These are phyloP conservation scores for Labeo catla DNA, from an alignment of 2,113 vertebrate genomes.

Conservation along the genomic window DNA sequence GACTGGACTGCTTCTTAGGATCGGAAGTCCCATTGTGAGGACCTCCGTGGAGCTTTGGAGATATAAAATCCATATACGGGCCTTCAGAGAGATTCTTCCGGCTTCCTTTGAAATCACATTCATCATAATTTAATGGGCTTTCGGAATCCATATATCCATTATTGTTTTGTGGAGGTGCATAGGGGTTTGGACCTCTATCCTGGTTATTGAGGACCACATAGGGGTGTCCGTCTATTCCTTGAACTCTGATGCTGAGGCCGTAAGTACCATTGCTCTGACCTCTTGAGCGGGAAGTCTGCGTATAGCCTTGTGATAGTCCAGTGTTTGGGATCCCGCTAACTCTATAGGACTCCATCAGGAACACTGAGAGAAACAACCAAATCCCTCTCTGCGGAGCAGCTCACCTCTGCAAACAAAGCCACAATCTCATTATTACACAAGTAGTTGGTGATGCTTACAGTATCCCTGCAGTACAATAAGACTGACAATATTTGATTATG, in stretches of 20 bases:
- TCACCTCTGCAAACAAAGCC: conserved; percentile 69
- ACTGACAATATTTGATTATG: no score
- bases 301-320: conserved; percentile 75
- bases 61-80: conserved; percentile 77
- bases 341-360: conserved; percentile 88
- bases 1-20: conserved; percentile 67
- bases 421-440: conserved; percentile 63
- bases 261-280: conserved; percentile 82
- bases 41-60: conserved; percentile 65
- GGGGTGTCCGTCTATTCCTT: conserved; percentile 95
- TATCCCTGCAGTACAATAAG: conserved; percentile 44
- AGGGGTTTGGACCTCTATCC: conserved; percentile 77
- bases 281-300: conserved; percentile 67
- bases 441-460: conserved; percentile 52
- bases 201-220: conserved; percentile 96
- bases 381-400: conserved; percentile 68
- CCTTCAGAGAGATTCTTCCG: conserved; percentile 70
- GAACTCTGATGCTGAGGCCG: conserved; percentile 94
- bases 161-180: conserved; percentile 67
- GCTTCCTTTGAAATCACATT: conserved; percentile 71
- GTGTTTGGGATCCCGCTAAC: conserved; percentile 78
- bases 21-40: conserved; percentile 73
- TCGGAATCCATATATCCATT: conserved; percentile 72
- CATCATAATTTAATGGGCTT: conserved; percentile 70
- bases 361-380: conserved; percentile 70